Evolutionary conservation across 2,797 vertebrate genomes (phyloP), one percentile per base, ranked within the genome.

Genomic region (Dendrocincla tyrannina): DNA sequence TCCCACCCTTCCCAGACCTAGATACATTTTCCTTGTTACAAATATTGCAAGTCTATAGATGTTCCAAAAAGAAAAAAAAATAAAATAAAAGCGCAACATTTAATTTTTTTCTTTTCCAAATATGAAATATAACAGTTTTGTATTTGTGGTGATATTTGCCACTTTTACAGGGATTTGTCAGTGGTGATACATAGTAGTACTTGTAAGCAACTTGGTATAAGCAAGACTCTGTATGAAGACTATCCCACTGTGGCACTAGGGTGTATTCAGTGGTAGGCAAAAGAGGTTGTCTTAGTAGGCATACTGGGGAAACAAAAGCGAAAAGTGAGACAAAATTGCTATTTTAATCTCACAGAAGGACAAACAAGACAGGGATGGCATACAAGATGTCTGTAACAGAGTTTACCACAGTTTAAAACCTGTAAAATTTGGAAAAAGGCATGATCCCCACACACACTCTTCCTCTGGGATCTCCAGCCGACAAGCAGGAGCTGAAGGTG

Each of bases 351-450:
- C 59, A 30, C 22, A 76, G 69, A 88, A 90, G 25, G 39, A 32
- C 76, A 88, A 91, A 91, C 20, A 91, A 89, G 59, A 79, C 63
- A 79, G 39, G 50, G 58, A 85, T 41, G 60, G 67, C 60, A 77
- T 83, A 73, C 59, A 86, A 86, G 37, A 89, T 41, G 66, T 82
- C 85, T 84, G 66, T 90, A 90, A 58, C 19, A 24, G 33, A 60
- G 55, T 59, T 91, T 91, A 76, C 22, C 47, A 72, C n/a, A 10
- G 39, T 52, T 91, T 44, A 84, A 70, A 93, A 47, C 55, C 78
- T 66, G n/a, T 62, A 63, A 81, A 93, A 86, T 76, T 56, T 88
- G 83, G 76, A 82, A 94, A 94, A 84, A 93, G 55, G 50, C 50
- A 84, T 93, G 93, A 95, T 91, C 81, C 64, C 59, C 76, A 68